Evolutionary conservation across 2,888 invertebrate genomes (phyloP).

Genomic region (Calameuta filiformis): DNA sequence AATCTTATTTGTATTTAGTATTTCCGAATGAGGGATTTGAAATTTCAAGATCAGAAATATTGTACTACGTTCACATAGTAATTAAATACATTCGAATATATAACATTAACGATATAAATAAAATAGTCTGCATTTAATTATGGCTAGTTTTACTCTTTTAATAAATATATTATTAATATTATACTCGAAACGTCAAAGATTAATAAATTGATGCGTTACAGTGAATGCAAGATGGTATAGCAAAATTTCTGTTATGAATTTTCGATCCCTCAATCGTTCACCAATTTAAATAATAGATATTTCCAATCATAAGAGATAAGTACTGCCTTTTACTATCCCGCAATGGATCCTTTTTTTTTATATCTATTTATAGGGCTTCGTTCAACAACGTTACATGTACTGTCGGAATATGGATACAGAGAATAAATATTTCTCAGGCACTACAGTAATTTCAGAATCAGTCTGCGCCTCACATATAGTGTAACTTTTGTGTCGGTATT

Average conservation of each 20-base stretch:
- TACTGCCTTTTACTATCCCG: conserved; percentile 13
- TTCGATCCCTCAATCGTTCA: conserved; percentile 17
- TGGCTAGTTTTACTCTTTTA: background rate
- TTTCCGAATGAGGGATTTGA: conserved; percentile 16
- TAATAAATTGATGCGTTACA: too few relatives aligned
- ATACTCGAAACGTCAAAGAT: background rate
- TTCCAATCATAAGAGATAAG: conserved; percentile 11
- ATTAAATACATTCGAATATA: background rate
- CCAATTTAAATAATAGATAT: conserved; percentile 4
- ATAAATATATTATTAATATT: background rate
- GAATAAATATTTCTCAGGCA: conserved; percentile 25
- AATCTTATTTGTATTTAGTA: conserved; percentile 20
- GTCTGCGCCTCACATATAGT: conserved; percentile 19
- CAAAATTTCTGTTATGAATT: conserved; percentile 1
- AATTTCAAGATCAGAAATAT: conserved; percentile 4
- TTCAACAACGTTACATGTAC: conserved; percentile 16
- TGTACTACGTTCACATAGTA: background rate
- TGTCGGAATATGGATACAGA: conserved; percentile 18
- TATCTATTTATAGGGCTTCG: conserved; percentile 8
- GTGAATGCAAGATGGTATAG: background rate
- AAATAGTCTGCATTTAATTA: background rate
- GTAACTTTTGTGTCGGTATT: conserved; percentile 3
- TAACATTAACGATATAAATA: background rate
- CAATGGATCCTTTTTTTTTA: conserved; percentile 13
- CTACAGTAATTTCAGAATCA: conserved; percentile 26